Evolutionary conservation across 2,797 vertebrate genomes (phyloP).

Genomic region (Streptopelia turtur): DNA sequence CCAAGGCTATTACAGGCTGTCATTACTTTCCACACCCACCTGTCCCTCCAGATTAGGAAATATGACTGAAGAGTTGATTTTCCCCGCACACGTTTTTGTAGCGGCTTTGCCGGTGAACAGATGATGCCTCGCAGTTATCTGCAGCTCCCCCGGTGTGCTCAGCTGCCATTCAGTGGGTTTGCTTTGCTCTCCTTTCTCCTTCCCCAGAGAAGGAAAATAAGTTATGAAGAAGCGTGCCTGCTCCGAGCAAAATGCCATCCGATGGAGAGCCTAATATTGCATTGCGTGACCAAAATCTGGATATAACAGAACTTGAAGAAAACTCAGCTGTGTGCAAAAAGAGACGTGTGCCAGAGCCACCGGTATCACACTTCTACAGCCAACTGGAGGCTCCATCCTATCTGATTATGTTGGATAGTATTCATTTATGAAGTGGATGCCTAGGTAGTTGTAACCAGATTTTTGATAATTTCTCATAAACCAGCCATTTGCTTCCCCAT

Average conservation of each 20-base stretch:
- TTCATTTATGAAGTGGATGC: neutral
- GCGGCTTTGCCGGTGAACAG: neutral
- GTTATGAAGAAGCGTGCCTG: neutral
- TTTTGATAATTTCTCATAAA: neutral
- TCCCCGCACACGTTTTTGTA: neutral
- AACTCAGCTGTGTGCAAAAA: neutral
- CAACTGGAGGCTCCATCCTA: neutral
- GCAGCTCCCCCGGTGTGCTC: neutral
- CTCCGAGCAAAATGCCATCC: neutral
- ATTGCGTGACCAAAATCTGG: neutral
- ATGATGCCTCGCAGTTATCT: constrained; percentile 7
- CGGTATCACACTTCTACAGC: rapidly evolving
- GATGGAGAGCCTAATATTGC: neutral
- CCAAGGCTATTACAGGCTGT: constrained; percentile 40
- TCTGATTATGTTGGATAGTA: rapidly evolving
- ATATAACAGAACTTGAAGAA: neutral
- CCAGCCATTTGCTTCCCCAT: neutral
- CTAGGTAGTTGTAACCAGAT: rapidly evolving
- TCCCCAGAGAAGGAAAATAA: neutral
- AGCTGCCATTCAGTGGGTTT: neutral
- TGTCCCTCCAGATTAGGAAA: constrained; percentile 48
- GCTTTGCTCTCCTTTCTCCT: neutral
- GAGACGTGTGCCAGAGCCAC: rapidly evolving
- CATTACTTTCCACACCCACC: constrained; percentile 39
- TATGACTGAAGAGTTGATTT: constrained; percentile 5